These are phyloP conservation scores for Halcyon smyrnensis DNA, from an alignment of 2,797 vertebrate species.

Conservation along the genomic window DNA sequence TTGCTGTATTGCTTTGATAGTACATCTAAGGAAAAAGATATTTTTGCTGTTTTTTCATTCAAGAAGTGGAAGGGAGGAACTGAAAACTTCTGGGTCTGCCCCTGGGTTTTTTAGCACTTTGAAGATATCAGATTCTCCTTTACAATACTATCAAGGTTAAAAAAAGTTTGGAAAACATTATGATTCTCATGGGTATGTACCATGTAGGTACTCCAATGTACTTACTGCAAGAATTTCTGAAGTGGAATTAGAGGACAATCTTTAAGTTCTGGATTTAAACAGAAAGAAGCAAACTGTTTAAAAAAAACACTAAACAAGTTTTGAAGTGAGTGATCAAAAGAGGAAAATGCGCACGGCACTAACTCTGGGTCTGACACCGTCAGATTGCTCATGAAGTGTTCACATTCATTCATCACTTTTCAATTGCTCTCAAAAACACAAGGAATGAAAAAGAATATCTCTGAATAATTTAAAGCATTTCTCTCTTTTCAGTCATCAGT, in stretches of 20 bases:
- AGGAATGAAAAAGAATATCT: slow-evolving; percentile 31
- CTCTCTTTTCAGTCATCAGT: slow-evolving; percentile 28
- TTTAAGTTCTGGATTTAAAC: slow-evolving; percentile 7
- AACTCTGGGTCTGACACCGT: not conserved
- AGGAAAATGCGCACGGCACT: not conserved
- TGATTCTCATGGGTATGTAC: not conserved
- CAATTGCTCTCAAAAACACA: slow-evolving; percentile 23
- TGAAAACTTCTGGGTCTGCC: not conserved
- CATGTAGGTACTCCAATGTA: not conserved
- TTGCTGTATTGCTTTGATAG: not conserved
- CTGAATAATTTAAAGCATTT: slow-evolving; percentile 70
- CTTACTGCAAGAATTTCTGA: not conserved
- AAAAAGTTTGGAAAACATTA: not conserved
- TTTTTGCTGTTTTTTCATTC: not conserved
- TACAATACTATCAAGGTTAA: slow-evolving; percentile 6
- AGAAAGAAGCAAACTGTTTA: not conserved
- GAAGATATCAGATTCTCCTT: not conserved
- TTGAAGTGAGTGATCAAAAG: slow-evolving; percentile 53
- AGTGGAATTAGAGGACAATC: slow-evolving; percentile 6
- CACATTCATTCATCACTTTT: slow-evolving; percentile 40
- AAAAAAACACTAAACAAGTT: slow-evolving; percentile 5
- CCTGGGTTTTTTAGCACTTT: slow-evolving; percentile 10
- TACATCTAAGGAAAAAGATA: not conserved
- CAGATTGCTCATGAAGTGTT: slow-evolving; percentile 31
- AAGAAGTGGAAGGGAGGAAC: not conserved